These are phyloP conservation scores for Piliocolobus tephrosceles DNA, from an alignment of 2,113 vertebrate species.

Conservation along the genomic window DNA sequence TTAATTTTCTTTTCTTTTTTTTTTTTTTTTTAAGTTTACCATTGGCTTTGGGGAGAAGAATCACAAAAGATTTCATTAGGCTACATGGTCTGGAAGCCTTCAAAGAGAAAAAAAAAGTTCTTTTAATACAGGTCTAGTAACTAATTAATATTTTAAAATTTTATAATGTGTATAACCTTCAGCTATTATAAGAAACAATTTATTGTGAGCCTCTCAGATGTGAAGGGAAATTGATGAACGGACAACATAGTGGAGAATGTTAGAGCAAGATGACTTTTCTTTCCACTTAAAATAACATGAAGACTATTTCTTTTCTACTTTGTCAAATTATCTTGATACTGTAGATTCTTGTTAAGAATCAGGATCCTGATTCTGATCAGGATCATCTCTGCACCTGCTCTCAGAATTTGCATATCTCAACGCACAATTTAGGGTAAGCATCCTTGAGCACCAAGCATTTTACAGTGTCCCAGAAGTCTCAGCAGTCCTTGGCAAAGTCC, in stretches of 20 bases:
- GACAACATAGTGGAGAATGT: constrained; percentile 26
- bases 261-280: constrained; percentile 71
- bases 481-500: background rate
- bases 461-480: background rate
- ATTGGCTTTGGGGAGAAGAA: constrained; percentile 20
- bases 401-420: background rate
- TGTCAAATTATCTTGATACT: background rate
- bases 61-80: constrained; percentile 75
- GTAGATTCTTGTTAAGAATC: background rate
- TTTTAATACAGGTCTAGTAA: constrained; percentile 80
- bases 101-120: constrained; percentile 79
- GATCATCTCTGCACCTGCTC: background rate
- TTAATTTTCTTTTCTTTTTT: background rate
- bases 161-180: constrained; percentile 80
- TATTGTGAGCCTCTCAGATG: constrained; percentile 76
- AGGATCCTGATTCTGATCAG: background rate
- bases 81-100: constrained; percentile 75
- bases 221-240: constrained; percentile 73
- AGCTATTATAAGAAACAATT: constrained; percentile 78
- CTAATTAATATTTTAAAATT: constrained; percentile 81
- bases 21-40: constrained; percentile 5
- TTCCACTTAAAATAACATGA: constrained; percentile 71
- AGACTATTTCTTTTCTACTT: constrained; percentile 61
- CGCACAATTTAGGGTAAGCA: background rate
- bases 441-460: background rate